Base-by-base conservation (phyloP, 2,113 vertebrate genomes). In the Physeter macrocephalus region DNA sequence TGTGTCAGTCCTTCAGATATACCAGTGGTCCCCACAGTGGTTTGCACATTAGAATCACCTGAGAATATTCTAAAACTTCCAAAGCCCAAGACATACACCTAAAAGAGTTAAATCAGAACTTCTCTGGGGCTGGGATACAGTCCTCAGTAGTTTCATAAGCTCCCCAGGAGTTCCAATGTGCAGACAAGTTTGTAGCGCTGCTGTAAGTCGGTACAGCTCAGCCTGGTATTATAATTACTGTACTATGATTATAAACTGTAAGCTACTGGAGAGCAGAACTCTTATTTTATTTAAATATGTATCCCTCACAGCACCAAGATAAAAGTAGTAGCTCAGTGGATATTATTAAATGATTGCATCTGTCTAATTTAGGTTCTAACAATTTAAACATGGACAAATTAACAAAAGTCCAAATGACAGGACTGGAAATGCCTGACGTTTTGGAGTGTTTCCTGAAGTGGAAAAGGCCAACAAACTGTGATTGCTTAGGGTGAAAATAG, bases 241-340 rank as follows among this genome's bases (percentile, higher is more conserved):
- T 75, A 95, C 54, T 74, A 72, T 66, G 31, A 21, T 89, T 95
- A 80, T 83, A 94, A 80, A n/a, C 57, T 59, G 4, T 1, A 89
- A 83, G 29, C 5, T 88, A 29, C 64, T 49, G 82, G 21, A 72
- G 5, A 95, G 13, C 20, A 91, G 4, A 93, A 85, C 85, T 81
- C 39, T 69, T 84, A 82, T 69, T 93, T 86, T 93, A 74, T 75
- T 96, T 27, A 66, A 94, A 75, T 82, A n/a, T 95, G 18, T 84
- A 17, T 36, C 49, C 6, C 23, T 25, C 3, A 61, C 5, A 78
- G 11, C 15, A 85, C 57, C 27, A 82, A 80, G n/a, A 29, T 67
- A 78, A 92, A 84, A 41, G 11, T 39, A 84, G 36, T 83, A 75
- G 15, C 54, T 93, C 0, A 6, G 29, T 64, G 23, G 94, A 52